phyloP scores from a whole-genome alignment of 2,113 vertebrate species.

The Semnornis frantzii region DNA sequence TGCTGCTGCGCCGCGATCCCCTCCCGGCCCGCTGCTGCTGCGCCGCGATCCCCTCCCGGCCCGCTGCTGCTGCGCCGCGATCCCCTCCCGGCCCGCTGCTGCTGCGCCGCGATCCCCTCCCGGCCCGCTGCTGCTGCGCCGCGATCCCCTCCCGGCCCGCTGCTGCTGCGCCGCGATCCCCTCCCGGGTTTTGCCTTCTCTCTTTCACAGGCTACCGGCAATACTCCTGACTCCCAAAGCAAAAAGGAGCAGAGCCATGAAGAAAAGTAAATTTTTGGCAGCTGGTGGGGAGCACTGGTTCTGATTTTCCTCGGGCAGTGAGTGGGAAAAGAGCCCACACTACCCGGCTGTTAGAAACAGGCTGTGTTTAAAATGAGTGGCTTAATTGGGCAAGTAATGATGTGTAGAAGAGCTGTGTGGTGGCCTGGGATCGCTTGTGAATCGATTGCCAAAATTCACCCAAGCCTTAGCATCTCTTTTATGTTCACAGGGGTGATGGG shows the following conservation, averaged over 20 bases:
- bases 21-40: too few relatives aligned
- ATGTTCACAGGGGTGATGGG: slow-evolving; percentile 92
- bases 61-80: too few relatives aligned
- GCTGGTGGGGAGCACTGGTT: slow-evolving; percentile 39
- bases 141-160: too few relatives aligned
- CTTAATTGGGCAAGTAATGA: slow-evolving; percentile 60
- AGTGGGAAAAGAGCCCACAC: slow-evolving; percentile 37
- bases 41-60: too few relatives aligned
- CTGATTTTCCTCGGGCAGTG: slow-evolving; percentile 47
- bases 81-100: too few relatives aligned
- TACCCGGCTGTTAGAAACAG: slow-evolving; percentile 38
- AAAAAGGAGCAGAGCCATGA: neutral
- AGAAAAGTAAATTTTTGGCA: slow-evolving; percentile 49
- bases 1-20: too few relatives aligned
- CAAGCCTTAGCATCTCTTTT: slow-evolving; percentile 43
- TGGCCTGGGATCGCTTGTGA: neutral
- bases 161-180: too few relatives aligned
- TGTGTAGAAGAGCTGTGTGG: slow-evolving; percentile 4
- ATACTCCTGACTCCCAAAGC: neutral
- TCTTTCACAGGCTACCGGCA: slow-evolving; percentile 13
- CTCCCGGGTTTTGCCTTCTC: neutral
- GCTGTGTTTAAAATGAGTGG: slow-evolving; percentile 49
- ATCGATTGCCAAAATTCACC: slow-evolving; percentile 28
- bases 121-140: too few relatives aligned
- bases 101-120: too few relatives aligned